phyloP scores from a whole-genome alignment of 1,140 invertebrate species.

The Ceratina japonica region DNA sequence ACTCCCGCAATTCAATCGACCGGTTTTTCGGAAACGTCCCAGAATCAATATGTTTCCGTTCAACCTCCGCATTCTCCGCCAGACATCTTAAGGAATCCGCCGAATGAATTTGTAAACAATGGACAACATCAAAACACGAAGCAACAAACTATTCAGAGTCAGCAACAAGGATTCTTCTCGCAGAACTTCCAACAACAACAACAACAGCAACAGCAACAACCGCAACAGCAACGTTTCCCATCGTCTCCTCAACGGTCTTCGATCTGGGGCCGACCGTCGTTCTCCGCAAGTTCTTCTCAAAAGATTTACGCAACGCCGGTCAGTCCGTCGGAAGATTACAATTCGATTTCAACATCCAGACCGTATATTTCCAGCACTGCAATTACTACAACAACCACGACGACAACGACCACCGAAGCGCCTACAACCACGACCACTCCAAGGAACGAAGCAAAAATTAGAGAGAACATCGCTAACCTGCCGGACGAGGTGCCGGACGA shows the following conservation, averaged over 20 bases:
- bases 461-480: constrained; percentile 81
- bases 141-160: constrained; percentile 56
- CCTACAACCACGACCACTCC: constrained; percentile 66
- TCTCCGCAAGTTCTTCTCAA: constrained; percentile 55
- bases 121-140: constrained; percentile 70
- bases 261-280: constrained; percentile 69
- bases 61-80: constrained; percentile 66
- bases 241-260: constrained; percentile 50
- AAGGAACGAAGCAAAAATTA: constrained; percentile 80
- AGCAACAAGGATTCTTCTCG: constrained; percentile 67
- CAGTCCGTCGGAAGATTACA: constrained; percentile 57
- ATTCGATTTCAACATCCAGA: constrained; percentile 53
- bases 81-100: constrained; percentile 45
- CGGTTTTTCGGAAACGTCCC: constrained; percentile 50
- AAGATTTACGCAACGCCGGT: constrained; percentile 76
- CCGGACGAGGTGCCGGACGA: constrained; percentile 93
- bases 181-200: constrained; percentile 58
- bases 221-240: constrained; percentile 24
- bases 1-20: constrained; percentile 59
- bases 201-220: constrained; percentile 15
- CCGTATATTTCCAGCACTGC: constrained; percentile 48
- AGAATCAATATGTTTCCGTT: constrained; percentile 58
- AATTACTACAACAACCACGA: constrained; percentile 56
- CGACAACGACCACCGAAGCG: constrained; percentile 60
- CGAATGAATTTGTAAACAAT: constrained; percentile 37